Evolutionary conservation across 2,888 invertebrate species (phyloP), one percentile per base, ranked within the genome.

Genomic region (Octonoba sinensis): DNA sequence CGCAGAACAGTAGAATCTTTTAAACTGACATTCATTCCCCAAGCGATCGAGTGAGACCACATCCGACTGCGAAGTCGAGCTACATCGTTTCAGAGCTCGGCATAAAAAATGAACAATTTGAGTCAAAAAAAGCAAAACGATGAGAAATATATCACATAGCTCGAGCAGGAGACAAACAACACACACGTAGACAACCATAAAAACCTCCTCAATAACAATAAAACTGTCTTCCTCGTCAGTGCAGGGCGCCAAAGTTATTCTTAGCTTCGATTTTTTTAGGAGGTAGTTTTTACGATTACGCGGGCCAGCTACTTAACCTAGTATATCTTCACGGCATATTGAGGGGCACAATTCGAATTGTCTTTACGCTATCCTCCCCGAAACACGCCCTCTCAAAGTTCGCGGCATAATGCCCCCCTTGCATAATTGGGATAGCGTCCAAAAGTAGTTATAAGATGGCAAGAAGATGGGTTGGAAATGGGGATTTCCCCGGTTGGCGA

Each of bases 351-450:
- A 24, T 24, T 22, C 3, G 59, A 59, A 78, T 71, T 71, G 56
- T 71, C 57, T 77, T 79, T 56, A 54, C 47, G 18, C 57, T 24
- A 6, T 59, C 22, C 57, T 56, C 51, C 62, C 46, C n/a, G 44
- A 15, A 46, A 73, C 79, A 73, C 79, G 73, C 79, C 79, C 66
- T 16, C 16, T 22, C n/a, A 56, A 67, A 73, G 72, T 27, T 24
- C 44, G 36, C 49, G 51, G 44, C 73, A 69, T 73, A 79, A 73
- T 73, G 65, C 79, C 36, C 36, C 36, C 36, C 60, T 59, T 57
- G 67, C 73, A 79, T 72, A 79, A 79, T 79, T 79, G 73, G 79
- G 72, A 79, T 59, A 59, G 56, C 27, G 49, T 73, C 79, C 72
- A 79, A 62, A 62, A 79, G 56, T 56, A 64, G 67, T 60, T 79